Percentiles rank a stretch among this genome's conserved stretches.
Conservation (phyloP, 92 coral and sea anemone genomes). For the Paramuricea clavata region DNA sequence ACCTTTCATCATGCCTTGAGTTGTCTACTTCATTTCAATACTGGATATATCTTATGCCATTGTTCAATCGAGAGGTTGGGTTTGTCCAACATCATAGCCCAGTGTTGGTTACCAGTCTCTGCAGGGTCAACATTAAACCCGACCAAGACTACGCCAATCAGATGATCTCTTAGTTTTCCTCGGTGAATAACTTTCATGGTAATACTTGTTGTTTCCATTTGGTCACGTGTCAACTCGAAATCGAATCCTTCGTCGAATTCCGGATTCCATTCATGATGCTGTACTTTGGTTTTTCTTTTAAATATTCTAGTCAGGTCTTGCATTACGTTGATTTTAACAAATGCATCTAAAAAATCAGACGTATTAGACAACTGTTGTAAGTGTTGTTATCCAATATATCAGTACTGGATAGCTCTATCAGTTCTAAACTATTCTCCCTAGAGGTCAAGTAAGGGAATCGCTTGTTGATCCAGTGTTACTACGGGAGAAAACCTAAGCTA, state of each 20-base stretch:
- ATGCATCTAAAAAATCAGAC: constrained; percentile 74
- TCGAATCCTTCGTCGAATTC: constrained; percentile 80
- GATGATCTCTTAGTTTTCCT: constrained; percentile 74
- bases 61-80: constrained; percentile 89
- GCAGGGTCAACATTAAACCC: constrained; percentile 81
- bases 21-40: constrained; percentile 10
- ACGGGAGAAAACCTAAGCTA: too few relatives aligned
- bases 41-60: constrained; percentile 82
- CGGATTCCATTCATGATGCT: constrained; percentile 73
- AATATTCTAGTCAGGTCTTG: constrained; percentile 68
- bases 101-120: constrained; percentile 92
- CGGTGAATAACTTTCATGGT: constrained; percentile 85
- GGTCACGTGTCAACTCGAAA: constrained; percentile 84
- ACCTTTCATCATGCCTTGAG: too few relatives aligned
- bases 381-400: too few relatives aligned
- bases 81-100: constrained; percentile 91
- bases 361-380: neutral
- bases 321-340: constrained; percentile 82
- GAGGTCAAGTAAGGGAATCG: too few relatives aligned
- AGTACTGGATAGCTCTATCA: too few relatives aligned
- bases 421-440: too few relatives aligned
- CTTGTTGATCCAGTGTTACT: too few relatives aligned
- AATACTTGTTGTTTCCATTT: constrained; percentile 81
- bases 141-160: constrained; percentile 80
- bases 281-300: constrained; percentile 77